Base-by-base conservation (phyloP, 2,113 vertebrate species). In the Centropus unirufus region DNA sequence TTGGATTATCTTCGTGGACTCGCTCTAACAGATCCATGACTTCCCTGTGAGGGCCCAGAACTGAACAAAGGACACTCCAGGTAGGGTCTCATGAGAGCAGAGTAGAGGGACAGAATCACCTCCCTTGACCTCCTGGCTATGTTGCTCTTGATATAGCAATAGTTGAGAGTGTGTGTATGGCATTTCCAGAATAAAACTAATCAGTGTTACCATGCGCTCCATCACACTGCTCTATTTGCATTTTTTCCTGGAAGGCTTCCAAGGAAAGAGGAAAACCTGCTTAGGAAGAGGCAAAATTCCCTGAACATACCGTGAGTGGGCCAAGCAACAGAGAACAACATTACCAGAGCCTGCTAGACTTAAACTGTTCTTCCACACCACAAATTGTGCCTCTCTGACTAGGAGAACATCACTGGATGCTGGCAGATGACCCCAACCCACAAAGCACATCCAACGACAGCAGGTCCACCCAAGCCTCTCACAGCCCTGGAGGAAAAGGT, bases 151-250 rank as follows among this genome's bases (percentile, higher is more conserved):
- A 59, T 11, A 61, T 9, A 73, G 9, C 36, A 83, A 93, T 87
- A 96, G 82, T 76, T 84, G n/a, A 74, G 73, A 89, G 78, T 39
- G 72, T 64, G 51, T 63, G 67, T 47, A 83, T 70, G 73, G 66
- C 85, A 93, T 93, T 96, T 96, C 88, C 58, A 95, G 73, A 96
- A 96, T 84, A 93, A 95, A 95, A 91, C 59, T 67, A 86, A 88
- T 91, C 83, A 95, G 88, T 58, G 67, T 73, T 95, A 89, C 88
- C n/a, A 46, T 34, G 93, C 0, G 0, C 61, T 92, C 90, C 68
- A 92, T 87, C 95, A 87, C 76, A 46, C 73, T 42, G 19, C 30
- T 75, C 72, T 83, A 90, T 96, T 96, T 93, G 94, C 94, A 96
- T 95, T 93, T 95, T 95, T 87, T 87, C 79, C 83, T 95, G 90